A percentile compares a stretch with the other conserved stretches of the same genome.
These are phyloP conservation scores for Siniperca obscura DNA, from an alignment of 2,797 vertebrate genomes.

Conservation along the genomic window DNA sequence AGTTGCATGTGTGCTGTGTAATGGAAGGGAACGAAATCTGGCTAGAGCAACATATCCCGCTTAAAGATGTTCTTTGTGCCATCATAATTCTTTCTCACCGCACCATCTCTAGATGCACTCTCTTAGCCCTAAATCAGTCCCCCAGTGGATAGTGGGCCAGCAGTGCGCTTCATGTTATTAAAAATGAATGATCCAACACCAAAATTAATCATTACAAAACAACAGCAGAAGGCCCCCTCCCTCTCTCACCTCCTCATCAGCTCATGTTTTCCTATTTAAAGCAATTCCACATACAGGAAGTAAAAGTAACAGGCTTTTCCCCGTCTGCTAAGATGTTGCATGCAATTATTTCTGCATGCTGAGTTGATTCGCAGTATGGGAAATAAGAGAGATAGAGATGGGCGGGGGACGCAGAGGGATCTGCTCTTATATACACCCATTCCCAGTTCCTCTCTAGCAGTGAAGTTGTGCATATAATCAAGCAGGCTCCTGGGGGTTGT, in stretches of 20 bases:
- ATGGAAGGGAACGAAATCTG: constrained; percentile 25
- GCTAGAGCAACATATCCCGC: constrained; percentile 18
- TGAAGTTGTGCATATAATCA: constrained; percentile 35
- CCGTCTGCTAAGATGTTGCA: constrained; percentile 69
- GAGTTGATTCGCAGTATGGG: constrained; percentile 68
- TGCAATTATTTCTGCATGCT: constrained; percentile 73
- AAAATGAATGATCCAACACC: constrained; percentile 67
- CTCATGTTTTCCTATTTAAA: constrained; percentile 41
- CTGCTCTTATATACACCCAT: constrained; percentile 34
- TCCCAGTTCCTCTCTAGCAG: constrained; percentile 35
- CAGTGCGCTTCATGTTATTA: constrained; percentile 51
- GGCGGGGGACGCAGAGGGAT: constrained; percentile 39
- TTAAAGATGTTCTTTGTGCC: constrained; percentile 30
- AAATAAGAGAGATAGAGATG: constrained; percentile 55
- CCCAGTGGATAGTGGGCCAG: constrained; percentile 34
- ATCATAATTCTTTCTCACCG: constrained; percentile 7
- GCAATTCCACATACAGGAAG: constrained; percentile 37
- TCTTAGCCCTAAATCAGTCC: constrained; percentile 26
- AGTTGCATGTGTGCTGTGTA: constrained; percentile 23
- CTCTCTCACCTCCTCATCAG: constrained; percentile 12
- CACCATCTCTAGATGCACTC: constrained; percentile 22
- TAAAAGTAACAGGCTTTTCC: constrained; percentile 56
- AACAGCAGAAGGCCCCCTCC: constrained; percentile 28
- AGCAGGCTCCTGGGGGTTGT: constrained; percentile 37
- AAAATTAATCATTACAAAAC: constrained; percentile 51